Evolutionary conservation across 2,888 invertebrate species (phyloP).

Genomic region (Zeuzera pyrina): DNA sequence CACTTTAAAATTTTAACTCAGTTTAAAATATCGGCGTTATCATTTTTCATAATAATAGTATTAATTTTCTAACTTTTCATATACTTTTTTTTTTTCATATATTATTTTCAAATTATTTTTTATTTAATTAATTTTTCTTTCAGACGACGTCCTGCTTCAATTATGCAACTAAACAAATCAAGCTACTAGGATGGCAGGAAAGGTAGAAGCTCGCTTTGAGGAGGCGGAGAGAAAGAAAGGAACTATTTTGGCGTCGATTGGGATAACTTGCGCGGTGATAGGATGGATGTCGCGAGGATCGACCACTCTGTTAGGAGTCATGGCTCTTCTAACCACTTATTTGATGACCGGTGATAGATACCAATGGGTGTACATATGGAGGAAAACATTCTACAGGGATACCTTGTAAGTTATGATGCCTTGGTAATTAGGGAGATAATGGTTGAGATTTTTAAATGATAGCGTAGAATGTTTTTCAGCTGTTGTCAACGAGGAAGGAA

Average conservation of each 20-base stretch:
- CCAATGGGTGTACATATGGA: constrained; percentile 64
- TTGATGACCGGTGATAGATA: constrained; percentile 59
- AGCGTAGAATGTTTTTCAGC: too few species aligned
- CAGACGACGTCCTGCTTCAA: too few species aligned
- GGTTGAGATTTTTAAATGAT: too few species aligned
- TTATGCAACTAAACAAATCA: too few species aligned
- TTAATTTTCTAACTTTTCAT: too few species aligned
- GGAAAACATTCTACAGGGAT: constrained; percentile 53
- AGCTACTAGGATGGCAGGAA: constrained; percentile 56
- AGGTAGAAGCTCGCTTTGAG: constrained; percentile 51
- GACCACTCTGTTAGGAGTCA: constrained; percentile 25
- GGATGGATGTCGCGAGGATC: constrained; percentile 38
- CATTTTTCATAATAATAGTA: too few species aligned
- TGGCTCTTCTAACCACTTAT: constrained; percentile 37
- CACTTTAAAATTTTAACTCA: too few species aligned
- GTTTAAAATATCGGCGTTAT: too few species aligned
- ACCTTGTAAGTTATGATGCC: constrained; percentile 59
- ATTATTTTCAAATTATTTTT: not conserved
- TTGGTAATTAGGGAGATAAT: too few species aligned
- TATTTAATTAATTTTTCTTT: not conserved
- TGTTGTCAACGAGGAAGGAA: too few species aligned
- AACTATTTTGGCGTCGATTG: constrained; percentile 35
- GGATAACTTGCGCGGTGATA: constrained; percentile 24
- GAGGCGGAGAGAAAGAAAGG: constrained; percentile 48
- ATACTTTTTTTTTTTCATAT: too few species aligned